Evolutionary conservation across 2,888 invertebrate species (phyloP), one percentile per base, ranked within the genome.

Genomic region (Neoaliturus tenellus): DNA sequence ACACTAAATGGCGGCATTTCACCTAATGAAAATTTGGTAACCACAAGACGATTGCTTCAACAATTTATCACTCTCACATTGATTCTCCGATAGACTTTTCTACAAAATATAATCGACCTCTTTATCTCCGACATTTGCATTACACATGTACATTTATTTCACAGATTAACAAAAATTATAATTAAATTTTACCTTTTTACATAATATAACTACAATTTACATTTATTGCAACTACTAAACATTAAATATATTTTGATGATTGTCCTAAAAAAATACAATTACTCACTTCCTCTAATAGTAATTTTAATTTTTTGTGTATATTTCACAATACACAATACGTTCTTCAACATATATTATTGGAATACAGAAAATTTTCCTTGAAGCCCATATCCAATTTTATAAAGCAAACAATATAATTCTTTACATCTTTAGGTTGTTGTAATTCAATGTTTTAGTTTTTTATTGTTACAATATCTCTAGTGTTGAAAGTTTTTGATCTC

Each of bases 191-290:
- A 31, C 17, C 14, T 69, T 67, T 67, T 67, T 39, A 69, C 69
- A 69, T 39, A n/a, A n/a, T n/a, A 39, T 69, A 69, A 69, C 39
- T 69, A 69, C 39, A 69, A 33, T 69, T 69, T 69, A 69, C 69
- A 69, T 69, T 35, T n/a, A 39, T 69, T 69, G n/a, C n/a, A 69
- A 69, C 69, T 69, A 35, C 69, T 20, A 69, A 69, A 69, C 69
- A 69, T 35, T 39, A 23, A 33, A 69, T 35, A 69, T 69, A 35
- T 35, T 10, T 69, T 23, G 44, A 41, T 81, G 69, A 81, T 81
- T 44, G 71, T 81, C 31, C 69, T 81, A 69, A 67, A 67, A n/a
- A 58, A 80, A 35, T 80, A 80, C 80, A 58, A 51, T 80, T 80
- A 33, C 51, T 28, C 12, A 41, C 14, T 55, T 80, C 23, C n/a